Evolutionary conservation across 2,888 invertebrate genomes (phyloP).

Genomic region (Diaperis boleti): DNA sequence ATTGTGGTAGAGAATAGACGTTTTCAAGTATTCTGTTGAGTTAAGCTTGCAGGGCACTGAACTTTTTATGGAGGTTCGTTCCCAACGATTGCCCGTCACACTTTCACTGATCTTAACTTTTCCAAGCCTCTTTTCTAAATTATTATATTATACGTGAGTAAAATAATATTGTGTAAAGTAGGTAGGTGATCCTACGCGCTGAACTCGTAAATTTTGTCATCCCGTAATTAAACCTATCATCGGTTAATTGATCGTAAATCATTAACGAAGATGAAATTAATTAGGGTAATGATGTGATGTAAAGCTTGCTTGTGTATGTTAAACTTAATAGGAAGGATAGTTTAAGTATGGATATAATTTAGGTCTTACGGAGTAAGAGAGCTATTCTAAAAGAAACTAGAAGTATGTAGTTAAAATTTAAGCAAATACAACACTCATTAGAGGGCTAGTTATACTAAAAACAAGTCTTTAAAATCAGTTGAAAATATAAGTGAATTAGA

Average conservation of each 20-base stretch:
- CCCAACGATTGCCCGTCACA: conserved; percentile 48
- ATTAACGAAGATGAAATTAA: conserved; percentile 7
- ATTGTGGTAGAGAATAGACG: conserved; percentile 22
- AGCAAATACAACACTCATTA: too few species aligned
- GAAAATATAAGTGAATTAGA: too few species aligned
- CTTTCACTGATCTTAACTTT: conserved; percentile 48
- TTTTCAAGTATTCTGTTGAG: conserved; percentile 28
- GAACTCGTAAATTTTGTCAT: neutral
- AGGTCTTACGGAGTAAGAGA: too few species aligned
- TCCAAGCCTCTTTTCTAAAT: conserved; percentile 30
- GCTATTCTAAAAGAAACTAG: too few species aligned
- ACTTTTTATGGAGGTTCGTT: conserved; percentile 49
- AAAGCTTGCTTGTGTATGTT: neutral
- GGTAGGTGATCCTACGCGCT: neutral
- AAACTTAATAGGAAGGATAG: neutral
- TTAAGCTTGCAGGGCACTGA: conserved; percentile 46
- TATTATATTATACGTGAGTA: conserved; percentile 25
- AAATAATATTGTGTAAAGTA: conserved; percentile 10
- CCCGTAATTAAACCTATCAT: conserved; percentile 13
- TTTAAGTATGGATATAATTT: neutral
- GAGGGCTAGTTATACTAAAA: too few species aligned
- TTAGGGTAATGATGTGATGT: conserved; percentile 15
- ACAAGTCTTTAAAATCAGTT: too few species aligned
- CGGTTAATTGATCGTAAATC: conserved; percentile 3
- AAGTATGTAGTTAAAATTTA: too few species aligned